Conservation (phyloP, 2,113 vertebrate genomes). For the Nipponia nippon region DNA sequence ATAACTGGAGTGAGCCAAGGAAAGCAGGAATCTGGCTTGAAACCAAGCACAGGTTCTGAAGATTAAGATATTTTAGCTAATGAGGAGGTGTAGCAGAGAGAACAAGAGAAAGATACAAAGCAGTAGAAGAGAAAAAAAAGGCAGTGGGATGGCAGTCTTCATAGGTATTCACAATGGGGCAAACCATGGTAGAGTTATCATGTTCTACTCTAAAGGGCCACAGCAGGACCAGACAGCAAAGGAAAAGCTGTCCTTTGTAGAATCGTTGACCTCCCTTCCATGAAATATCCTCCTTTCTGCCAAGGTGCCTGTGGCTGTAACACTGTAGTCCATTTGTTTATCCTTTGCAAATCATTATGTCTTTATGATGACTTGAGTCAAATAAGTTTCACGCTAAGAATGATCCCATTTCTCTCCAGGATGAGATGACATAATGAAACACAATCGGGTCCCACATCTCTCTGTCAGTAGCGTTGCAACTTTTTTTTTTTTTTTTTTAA, state of each 20-base stretch:
- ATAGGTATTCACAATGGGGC: not conserved
- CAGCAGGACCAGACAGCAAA: not conserved
- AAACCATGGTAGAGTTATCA: not conserved
- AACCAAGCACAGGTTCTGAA: constrained; percentile 26
- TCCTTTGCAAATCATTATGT: not conserved
- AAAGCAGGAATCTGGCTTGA: constrained; percentile 31
- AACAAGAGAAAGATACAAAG: not conserved
- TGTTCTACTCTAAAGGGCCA: not conserved
- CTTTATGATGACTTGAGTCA: not conserved
- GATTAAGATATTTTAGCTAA: constrained; percentile 42
- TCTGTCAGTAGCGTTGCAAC: not conserved
- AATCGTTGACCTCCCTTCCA: not conserved
- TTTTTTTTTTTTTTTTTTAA: not conserved
- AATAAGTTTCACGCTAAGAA: not conserved
- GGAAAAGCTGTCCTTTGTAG: not conserved
- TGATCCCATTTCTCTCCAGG: not conserved
- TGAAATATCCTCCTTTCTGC: not conserved
- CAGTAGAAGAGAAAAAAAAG: not conserved
- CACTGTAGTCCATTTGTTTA: not conserved
- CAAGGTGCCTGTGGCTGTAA: not conserved
- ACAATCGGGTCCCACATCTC: not conserved
- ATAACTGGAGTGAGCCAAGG: not conserved
- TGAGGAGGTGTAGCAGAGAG: not conserved
- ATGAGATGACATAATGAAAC: not conserved
- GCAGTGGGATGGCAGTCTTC: not conserved